These are phyloP conservation scores for Ashinkailepas kermadecensis DNA, from an alignment of 2,888 invertebrate species.

Conservation along the genomic window DNA sequence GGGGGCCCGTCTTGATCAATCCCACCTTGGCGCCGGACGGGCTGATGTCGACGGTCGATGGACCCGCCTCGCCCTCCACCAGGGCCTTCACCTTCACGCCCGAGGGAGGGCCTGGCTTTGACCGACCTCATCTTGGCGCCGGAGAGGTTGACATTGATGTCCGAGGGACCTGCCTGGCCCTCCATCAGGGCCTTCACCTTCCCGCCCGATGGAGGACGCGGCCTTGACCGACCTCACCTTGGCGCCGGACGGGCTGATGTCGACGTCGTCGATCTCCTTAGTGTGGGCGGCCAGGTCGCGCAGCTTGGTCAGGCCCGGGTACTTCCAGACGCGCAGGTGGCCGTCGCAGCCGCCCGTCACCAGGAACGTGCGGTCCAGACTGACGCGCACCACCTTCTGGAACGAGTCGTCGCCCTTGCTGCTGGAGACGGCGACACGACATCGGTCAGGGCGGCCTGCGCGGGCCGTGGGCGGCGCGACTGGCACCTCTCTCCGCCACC, in stretches of 20 bases:
- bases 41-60: no score
- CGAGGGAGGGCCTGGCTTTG: no score
- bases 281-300: conserved; percentile 39
- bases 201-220: no score
- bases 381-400: conserved; percentile 76
- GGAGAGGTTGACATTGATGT: no score
- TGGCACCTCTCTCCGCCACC: no score
- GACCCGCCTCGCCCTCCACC: no score
- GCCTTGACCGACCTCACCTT: conserved; percentile 38
- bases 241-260: conserved; percentile 73
- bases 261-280: conserved; percentile 90
- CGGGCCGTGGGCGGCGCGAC: background rate
- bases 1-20: no score
- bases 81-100: no score
- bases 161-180: no score
- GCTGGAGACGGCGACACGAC: background rate
- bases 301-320: conserved; percentile 65
- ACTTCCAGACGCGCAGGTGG: conserved; percentile 76
- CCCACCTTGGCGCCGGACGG: no score
- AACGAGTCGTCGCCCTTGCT: conserved; percentile 55
- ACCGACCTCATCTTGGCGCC: no score
- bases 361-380: conserved; percentile 66
- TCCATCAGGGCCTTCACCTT: no score
- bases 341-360: conserved; percentile 90
- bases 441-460: background rate